Evolutionary conservation across 2,888 invertebrate genomes (phyloP), one percentile per base, ranked within the genome.

Genomic region (Dolichomitus sp.): DNA sequence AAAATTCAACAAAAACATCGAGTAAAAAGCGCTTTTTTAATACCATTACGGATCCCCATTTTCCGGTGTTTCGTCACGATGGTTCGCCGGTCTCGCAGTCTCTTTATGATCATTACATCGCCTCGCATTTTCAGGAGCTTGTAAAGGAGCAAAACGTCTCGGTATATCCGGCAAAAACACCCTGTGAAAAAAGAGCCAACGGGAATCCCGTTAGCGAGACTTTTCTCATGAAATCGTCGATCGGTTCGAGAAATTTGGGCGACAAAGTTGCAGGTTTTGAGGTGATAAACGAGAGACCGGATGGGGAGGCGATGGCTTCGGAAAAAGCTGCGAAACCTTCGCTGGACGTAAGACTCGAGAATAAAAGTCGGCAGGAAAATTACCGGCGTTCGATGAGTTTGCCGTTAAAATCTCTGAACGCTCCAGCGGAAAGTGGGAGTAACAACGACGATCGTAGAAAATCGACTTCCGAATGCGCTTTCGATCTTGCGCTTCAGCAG

Each of bases 41-140:
- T 90, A 97, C 97, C 0, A 97, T 97, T 73, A 96, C 96, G 59
- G 98, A 98, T 93, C 97, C 98, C 1, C 95, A 95, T 81, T 97
- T 96, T 94, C 97, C 97, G 0, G 95, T 97, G 27, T 97, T 97
- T 87, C 96, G 96, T 89, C 95, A 95, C 80, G 96, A 97, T 86
- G 97, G 97, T 0, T 95, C 96, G 65, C 96, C 96, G 5, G 96
- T 96, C 78, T 97, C 97, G 0, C 96, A 96, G 84, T 96, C 95
- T 6, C 94, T 97, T 0, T 97, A 97, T 91, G 96, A 96, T 87
- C 95, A 96, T 87, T 96, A 96, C 87, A 93, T 97, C 70, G 95
- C 96, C 52, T 95, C 95, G 84, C 96, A 97, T 87, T 96, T 96
- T 85, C 94, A 95, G 1, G 94, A 95, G 76, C 94, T 95, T 86